phyloP scores from a whole-genome alignment of 2,797 vertebrate genomes.

The Alauda arvensis region DNA sequence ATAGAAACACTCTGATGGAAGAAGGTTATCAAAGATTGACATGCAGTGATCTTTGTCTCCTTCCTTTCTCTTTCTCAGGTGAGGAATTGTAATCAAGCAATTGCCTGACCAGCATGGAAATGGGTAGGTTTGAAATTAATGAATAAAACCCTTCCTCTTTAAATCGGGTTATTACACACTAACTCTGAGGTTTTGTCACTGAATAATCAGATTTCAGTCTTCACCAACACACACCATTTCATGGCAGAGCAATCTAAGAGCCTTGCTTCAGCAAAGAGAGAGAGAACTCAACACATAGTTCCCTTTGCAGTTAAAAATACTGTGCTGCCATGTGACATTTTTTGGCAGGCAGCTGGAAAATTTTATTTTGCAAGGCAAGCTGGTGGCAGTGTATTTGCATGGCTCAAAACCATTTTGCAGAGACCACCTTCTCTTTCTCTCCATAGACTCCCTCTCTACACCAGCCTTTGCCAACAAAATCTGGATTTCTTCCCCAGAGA shows the following conservation, averaged over 20 bases:
- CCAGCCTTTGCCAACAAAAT: neutral
- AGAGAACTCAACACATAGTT: neutral
- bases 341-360: constrained; percentile 8
- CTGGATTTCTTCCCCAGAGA: neutral
- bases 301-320: constrained; percentile 42
- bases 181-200: neutral
- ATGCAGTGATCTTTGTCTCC: neutral
- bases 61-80: neutral
- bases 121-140: neutral
- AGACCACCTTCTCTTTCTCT: neutral
- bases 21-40: neutral
- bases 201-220: neutral
- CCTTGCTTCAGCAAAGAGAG: neutral
- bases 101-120: neutral
- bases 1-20: neutral
- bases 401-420: neutral
- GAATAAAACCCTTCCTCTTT: neutral
- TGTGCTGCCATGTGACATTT: neutral
- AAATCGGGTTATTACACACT: neutral
- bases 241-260: neutral
- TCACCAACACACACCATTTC: neutral
- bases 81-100: neutral
- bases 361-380: constrained; percentile 28
- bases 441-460: neutral
- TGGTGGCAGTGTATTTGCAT: neutral